Evolutionary conservation across 2,797 vertebrate species (phyloP), one percentile per base, ranked within the genome.

Genomic region (Characodon lateralis): DNA sequence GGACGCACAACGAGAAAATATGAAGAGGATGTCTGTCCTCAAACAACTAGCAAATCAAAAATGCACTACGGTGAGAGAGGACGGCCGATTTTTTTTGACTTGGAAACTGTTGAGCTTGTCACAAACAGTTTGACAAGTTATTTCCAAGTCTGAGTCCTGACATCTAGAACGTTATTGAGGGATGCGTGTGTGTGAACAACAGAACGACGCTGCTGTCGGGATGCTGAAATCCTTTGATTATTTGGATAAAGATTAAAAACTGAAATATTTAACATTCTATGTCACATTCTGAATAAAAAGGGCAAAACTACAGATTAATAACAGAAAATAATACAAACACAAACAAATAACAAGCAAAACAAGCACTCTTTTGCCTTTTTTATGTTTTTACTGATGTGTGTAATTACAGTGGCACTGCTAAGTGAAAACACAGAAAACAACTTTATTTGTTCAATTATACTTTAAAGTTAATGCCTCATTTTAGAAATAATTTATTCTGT

Each of bases 1-100:
- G 75, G 70, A 77, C 79, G 74, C 61, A 72, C 24, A 28, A 48
- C 35, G 39, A 78, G 72, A 78, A 73, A 81, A 73, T 68, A 41
- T 80, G 53, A 35, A 80, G 83, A 89, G 88, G 82, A 89, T 84
- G 87, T 88, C 73, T 81, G n/a, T 68, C 26, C 59, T 84, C 41
- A 85, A 89, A 87, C 82, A 88, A 81, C 53, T 58, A 66, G 50
- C 58, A 41, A 3, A 48, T 75, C 58, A 77, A 31, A 83, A 56
- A 78, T 68, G 59, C 13, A 1, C n/a, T 7, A 71, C 55, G 76
- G 31, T 48, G 43, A 24, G 24, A 16, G 76, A 58, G 76, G 73
- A 68, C 41, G 72, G 70, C 61, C 69, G 80, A 83, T 82, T 35
- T 53, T 53, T 53, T 35, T 41, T 55, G 35, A 55, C 22, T 55